Conservation (phyloP, 2,888 invertebrate species). For the Agriopis leucophaearia region DNA sequence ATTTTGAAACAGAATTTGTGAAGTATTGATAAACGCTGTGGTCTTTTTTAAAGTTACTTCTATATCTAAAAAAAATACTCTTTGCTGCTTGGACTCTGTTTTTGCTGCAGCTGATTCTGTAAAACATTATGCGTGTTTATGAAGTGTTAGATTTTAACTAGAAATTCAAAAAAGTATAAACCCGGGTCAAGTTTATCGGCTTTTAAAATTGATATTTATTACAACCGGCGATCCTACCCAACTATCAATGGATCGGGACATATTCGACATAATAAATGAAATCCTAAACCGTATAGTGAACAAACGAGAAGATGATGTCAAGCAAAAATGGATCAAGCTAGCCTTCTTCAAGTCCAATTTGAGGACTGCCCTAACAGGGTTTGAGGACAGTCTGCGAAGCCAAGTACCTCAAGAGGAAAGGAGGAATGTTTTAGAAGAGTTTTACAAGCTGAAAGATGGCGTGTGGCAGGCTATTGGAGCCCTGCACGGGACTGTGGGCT, state of each 20-base stretch:
- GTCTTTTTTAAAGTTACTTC: no score
- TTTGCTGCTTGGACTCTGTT: not conserved
- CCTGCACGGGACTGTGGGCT: conserved; percentile 66
- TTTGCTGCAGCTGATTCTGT: not conserved
- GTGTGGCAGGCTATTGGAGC: conserved; percentile 74
- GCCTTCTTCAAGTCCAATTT: conserved; percentile 66
- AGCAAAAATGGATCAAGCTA: conserved; percentile 72
- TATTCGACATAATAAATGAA: conserved; percentile 49
- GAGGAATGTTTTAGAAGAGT: conserved; percentile 58
- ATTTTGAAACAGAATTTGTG: not conserved
- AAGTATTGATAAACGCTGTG: not conserved
- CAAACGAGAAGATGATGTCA: conserved; percentile 51
- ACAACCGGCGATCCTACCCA: not conserved
- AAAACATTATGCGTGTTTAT: not conserved
- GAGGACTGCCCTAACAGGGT: conserved; percentile 58
- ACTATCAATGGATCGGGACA: conserved; percentile 18
- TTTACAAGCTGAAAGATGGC: conserved; percentile 63
- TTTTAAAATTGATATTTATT: not conserved
- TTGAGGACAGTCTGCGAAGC: conserved; percentile 60
- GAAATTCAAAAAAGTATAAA: no score
- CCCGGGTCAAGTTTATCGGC: no score
- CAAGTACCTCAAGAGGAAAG: conserved; percentile 54
- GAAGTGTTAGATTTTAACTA: no score
- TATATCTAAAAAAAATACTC: no score
- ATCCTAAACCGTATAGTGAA: conserved; percentile 56